Evolutionary conservation across 1,140 invertebrate genomes (phyloP).

Genomic region (Bombus impatiens): DNA sequence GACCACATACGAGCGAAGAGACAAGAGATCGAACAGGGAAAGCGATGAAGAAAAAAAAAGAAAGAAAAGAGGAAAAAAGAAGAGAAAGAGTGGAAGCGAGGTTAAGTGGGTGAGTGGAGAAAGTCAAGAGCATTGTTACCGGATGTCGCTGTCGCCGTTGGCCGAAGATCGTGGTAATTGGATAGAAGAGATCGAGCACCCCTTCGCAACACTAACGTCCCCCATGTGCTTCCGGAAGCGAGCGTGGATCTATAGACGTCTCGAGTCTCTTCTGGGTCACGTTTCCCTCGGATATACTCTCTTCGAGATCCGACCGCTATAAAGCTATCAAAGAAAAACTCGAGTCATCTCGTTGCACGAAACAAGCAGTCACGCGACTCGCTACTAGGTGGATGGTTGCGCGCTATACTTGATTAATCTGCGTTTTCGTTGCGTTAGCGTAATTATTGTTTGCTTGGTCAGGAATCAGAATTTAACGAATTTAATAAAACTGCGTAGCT

Average conservation of each 20-base stretch:
- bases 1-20: background rate
- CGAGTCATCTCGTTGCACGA: background rate
- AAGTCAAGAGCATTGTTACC: constrained; percentile 76
- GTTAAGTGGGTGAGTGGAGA: background rate
- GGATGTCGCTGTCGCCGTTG: constrained; percentile 74
- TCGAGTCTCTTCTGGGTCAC: background rate
- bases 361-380: background rate
- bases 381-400: background rate
- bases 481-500: background rate
- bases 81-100: background rate
- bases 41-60: too few species aligned
- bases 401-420: background rate
- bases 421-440: background rate
- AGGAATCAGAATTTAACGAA: background rate
- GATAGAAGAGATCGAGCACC: constrained; percentile 71
- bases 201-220: constrained; percentile 28
- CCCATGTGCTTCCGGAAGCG: background rate
- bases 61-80: background rate
- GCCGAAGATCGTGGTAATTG: constrained; percentile 77
- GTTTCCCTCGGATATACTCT: background rate
- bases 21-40: background rate
- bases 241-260: constrained; percentile 13
- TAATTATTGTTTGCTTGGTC: background rate
- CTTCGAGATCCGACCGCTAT: constrained; percentile 24
- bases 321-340: constrained; percentile 24